Evolutionary conservation across 2,888 invertebrate species (phyloP).

Genomic region (Mythimna albipuncta): DNA sequence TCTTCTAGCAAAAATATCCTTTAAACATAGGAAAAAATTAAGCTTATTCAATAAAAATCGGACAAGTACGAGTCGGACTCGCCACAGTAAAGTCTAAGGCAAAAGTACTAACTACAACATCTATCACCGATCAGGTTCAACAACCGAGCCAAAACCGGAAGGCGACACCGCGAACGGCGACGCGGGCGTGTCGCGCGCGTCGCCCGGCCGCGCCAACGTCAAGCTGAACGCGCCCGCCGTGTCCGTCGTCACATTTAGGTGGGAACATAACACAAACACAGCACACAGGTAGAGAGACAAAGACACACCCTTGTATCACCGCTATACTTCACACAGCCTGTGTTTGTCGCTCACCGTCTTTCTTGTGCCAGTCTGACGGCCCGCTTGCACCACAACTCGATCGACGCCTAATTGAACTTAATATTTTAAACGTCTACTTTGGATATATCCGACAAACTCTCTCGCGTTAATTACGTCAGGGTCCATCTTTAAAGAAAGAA

Average conservation of each 20-base stretch:
- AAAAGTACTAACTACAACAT: not conserved
- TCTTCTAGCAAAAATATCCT: too few species aligned
- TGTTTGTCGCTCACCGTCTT: slow-evolving; percentile 56
- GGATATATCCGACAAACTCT: too few species aligned
- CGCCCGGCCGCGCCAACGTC: slow-evolving; percentile 87
- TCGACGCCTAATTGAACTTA: not conserved
- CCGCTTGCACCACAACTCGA: not conserved
- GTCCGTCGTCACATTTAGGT: slow-evolving; percentile 98
- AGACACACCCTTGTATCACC: slow-evolving; percentile 77
- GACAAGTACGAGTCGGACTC: too few species aligned
- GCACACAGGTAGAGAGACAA: slow-evolving; percentile 92
- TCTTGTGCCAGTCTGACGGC: slow-evolving; percentile 30
- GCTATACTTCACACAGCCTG: slow-evolving; percentile 77
- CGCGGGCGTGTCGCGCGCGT: slow-evolving; percentile 69
- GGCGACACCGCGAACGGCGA: slow-evolving; percentile 73
- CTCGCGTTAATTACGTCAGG: too few species aligned
- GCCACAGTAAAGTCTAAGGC: too few species aligned
- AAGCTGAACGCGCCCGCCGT: slow-evolving; percentile 93
- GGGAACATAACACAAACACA: slow-evolving; percentile 92
- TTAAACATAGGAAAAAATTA: too few species aligned
- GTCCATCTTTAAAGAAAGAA: too few species aligned
- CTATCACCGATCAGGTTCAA: slow-evolving; percentile 55
- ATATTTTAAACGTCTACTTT: not conserved
- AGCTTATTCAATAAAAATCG: too few species aligned
- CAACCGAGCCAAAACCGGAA: slow-evolving; percentile 60